Conservation (phyloP, 2,888 invertebrate species). For the Zygogramma bicolorata region DNA sequence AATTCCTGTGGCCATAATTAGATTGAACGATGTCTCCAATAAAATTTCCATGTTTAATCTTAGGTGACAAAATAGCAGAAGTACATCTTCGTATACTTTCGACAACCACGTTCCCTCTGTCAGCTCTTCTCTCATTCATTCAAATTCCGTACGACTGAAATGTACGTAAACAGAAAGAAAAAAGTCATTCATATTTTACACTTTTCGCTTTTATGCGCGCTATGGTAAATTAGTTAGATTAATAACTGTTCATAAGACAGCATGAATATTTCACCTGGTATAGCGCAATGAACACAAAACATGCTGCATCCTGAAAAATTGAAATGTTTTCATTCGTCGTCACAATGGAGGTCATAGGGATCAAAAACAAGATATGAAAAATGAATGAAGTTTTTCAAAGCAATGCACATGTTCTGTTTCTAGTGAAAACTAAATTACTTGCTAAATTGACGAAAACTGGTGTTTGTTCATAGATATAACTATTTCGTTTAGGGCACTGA, state of each 20-base stretch:
- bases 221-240: not conserved
- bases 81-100: not conserved
- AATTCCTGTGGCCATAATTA: no score
- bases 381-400: not conserved
- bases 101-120: not conserved
- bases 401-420: not conserved
- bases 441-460: no score
- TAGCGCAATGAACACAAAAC: not conserved
- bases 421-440: not conserved
- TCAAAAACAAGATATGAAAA: not conserved
- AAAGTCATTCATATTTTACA: not conserved
- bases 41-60: no score
- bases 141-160: not conserved
- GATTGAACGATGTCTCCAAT: no score
- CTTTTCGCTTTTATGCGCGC: not conserved
- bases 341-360: not conserved
- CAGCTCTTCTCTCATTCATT: not conserved
- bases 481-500: no score
- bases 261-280: not conserved
- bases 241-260: not conserved
- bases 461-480: no score
- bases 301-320: not conserved
- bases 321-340: not conserved
- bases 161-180: not conserved
- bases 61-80: no score